Percentiles rank a stretch among this genome's conserved stretches.
phyloP scores from a whole-genome alignment of 1,140 invertebrate genomes.

The Nomia melanderi region DNA sequence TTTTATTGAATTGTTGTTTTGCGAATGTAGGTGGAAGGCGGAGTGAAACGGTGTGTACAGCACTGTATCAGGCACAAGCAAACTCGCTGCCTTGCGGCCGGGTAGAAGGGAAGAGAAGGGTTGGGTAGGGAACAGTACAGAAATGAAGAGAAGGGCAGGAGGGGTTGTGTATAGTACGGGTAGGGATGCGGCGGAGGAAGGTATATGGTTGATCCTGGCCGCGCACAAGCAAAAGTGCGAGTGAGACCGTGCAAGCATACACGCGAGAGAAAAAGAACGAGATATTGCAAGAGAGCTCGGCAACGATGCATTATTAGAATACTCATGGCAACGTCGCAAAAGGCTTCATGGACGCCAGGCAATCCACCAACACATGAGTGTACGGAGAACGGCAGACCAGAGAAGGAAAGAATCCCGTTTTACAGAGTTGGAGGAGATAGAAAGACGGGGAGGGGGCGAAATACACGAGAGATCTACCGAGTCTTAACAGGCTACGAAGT shows the following conservation, averaged over 20 bases:
- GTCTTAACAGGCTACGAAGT: conserved; percentile 60
- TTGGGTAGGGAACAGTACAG: conserved; percentile 22
- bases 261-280: conserved; percentile 33
- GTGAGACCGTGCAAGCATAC: conserved; percentile 29
- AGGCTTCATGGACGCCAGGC: conserved; percentile 73
- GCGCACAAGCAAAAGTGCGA: conserved; percentile 37
- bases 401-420: conserved; percentile 81
- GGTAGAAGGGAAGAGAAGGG: conserved; percentile 54
- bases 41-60: conserved; percentile 57
- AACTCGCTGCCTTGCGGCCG: conserved; percentile 68
- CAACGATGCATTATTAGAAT: conserved; percentile 63
- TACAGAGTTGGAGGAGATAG: conserved; percentile 64
- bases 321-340: conserved; percentile 63
- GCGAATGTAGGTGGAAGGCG: neutral
- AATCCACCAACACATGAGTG: conserved; percentile 72
- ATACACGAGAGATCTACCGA: conserved; percentile 47
- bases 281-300: conserved; percentile 52
- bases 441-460: conserved; percentile 25
- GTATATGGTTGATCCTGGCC: conserved; percentile 68
- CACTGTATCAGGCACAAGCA: conserved; percentile 68
- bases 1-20: neutral
- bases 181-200: conserved; percentile 55
- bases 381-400: conserved; percentile 73
- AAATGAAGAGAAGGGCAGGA: conserved; percentile 4
- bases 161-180: conserved; percentile 30